Evolutionary conservation across 2,113 vertebrate genomes (phyloP), one percentile per base, ranked within the genome.

Genomic region (Phasianus colchicus): DNA sequence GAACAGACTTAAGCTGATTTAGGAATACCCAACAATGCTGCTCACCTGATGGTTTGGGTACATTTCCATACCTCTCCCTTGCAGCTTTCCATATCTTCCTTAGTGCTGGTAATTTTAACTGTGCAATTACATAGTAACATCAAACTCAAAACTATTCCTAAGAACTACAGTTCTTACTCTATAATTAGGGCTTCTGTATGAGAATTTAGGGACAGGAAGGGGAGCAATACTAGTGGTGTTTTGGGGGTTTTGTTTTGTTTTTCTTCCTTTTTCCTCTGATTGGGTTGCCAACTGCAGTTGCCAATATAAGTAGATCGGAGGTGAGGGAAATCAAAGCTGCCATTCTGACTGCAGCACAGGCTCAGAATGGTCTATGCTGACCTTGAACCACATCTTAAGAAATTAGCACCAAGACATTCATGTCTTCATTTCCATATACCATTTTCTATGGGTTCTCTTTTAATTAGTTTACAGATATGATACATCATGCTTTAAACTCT

Each of bases 161-260:
- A 61, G 60, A 25, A 61, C 34, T 25, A 36, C 15, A 38, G 60
- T 61, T 61, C 22, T 32, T 12, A 21, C 47, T 22, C 11, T 22
- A 48, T 48, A 48, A 48, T 48, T 12, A 8, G 0, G 0, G 7
- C 20, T 80, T 27, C 32, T 86, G 50, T 45, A 60, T 45, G n/a
- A 29, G 10, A 61, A 12, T 19, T 30, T 24, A 19, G 13, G 30
- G 21, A 16, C 6, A 25, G 6, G 0, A 61, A 61, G 14, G 24
- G 25, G 34, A 38, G 0, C 32, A 4, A 21, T 5, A 83, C 16
- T 0, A 0, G 5, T 30, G 21, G 32, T 10, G 3, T 0, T 24
- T 32, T 30, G 69, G 36, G 16, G 6, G 7, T 47, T 14, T 1
- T 4, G 16, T 42, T 66, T 21, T 40, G 10, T 11, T 27, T 20